Base-by-base conservation (phyloP, 2,888 invertebrate species). In the Cacoxenus indagator region DNA sequence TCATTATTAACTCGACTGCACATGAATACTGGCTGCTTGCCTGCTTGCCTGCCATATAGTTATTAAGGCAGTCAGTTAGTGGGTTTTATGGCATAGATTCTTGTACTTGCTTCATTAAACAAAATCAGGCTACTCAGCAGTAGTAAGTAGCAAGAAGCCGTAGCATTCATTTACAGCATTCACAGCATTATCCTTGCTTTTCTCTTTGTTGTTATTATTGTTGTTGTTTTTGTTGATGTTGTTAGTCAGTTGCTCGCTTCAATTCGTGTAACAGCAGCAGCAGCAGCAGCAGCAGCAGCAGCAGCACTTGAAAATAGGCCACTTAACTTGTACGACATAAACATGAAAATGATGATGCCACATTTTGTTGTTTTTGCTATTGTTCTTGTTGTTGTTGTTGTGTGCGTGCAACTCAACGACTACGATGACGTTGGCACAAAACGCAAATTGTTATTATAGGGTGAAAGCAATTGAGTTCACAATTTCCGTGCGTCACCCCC, bases 331-430 rank as follows among this genome's bases (percentile, higher is more conserved):
- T 78, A 75, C 83, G 79, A 82, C 81, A 82, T 81, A 80, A 80
- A 82, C 79, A 82, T 78, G 79, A 77, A 82, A 80, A 80, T 82
- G 83, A 82, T 80, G 83, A 82, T 80, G 83, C 77, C 83, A 79
- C 81, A 79, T 79, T 78, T 81, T 31, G 59, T 55, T 37, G 59
- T 59, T 31, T 17, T 31, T 31, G 1, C 19, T 2, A 51, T 57
- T 57, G 26, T 27, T 51, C 2, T 24, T 54, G 22, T 54, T 54
- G 57, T 29, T 29, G 29, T n/a, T 59, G 37, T 31, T 17, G 37
- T 31, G 17, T 29, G 9, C 31, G 19, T 31, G 19, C 59, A 59
- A n/a, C 31, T n/a, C n/a, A n/a, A n/a, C n/a, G n/a, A n/a, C n/a
- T n/a, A n/a, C n/a, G n/a, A 8, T 24, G 24, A 9, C 57, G 29